phyloP scores from a whole-genome alignment of 2,113 vertebrate species.

The Mungos mungo region DNA sequence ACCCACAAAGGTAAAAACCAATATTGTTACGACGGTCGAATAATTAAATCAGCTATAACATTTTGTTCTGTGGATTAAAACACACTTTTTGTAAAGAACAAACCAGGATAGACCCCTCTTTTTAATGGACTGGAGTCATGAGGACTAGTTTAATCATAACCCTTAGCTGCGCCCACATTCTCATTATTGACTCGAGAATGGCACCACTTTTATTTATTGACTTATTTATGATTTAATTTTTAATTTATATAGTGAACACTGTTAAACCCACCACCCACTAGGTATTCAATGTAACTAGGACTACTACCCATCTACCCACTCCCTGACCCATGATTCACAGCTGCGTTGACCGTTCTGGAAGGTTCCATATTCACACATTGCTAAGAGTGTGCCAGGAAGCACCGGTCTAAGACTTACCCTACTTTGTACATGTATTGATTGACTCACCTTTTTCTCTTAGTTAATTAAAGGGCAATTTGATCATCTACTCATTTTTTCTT shows the following conservation, averaged over 20 bases:
- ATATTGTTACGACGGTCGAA: not conserved
- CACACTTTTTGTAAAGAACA: not conserved
- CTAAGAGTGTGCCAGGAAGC: not conserved
- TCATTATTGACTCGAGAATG: constrained; percentile 5
- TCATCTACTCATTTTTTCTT: not conserved
- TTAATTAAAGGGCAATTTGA: not conserved
- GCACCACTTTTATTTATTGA: not conserved
- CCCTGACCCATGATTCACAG: not conserved
- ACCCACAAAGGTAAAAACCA: not conserved
- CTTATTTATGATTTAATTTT: constrained; percentile 26
- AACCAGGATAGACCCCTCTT: not conserved
- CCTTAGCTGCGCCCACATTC: not conserved
- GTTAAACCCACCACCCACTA: not conserved
- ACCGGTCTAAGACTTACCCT: not conserved
- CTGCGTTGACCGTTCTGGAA: not conserved
- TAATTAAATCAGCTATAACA: not conserved
- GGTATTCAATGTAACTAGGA: not conserved
- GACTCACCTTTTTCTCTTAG: not conserved
- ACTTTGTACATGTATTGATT: not conserved
- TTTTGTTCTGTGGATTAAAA: not conserved
- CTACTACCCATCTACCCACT: not conserved
- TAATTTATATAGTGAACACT: not conserved
- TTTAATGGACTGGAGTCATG: not conserved
- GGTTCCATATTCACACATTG: not conserved
- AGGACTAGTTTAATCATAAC: not conserved